A percentile compares a stretch with the other conserved stretches of the same genome.
Conservation (phyloP, 1,140 invertebrate genomes). For the Conus ventricosus region DNA sequence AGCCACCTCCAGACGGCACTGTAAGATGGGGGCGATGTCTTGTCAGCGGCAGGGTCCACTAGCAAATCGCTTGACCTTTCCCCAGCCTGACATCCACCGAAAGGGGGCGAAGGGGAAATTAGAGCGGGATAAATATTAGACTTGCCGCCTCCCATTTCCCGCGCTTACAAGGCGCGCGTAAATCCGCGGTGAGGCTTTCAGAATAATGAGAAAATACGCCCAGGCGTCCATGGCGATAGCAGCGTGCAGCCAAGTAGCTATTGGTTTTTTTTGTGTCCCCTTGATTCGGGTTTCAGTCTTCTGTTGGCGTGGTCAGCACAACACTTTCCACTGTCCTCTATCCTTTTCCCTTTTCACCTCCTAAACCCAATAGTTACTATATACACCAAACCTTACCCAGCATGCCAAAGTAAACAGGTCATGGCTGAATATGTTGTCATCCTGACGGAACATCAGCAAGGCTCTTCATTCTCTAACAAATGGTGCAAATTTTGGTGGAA, state of each 20-base stretch:
- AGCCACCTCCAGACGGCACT: neutral
- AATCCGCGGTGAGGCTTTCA: neutral
- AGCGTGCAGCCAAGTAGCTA: neutral
- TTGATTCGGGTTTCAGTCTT: neutral
- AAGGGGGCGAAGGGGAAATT: neutral
- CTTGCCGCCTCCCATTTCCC: constrained; percentile 19
- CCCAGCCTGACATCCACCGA: neutral
- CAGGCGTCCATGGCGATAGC: neutral
- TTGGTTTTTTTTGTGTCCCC: neutral
- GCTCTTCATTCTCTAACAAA: too few relatives aligned
- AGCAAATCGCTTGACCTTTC: neutral
- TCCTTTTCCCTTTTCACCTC: too few relatives aligned
- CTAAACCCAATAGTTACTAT: too few relatives aligned
- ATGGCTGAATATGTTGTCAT: too few relatives aligned
- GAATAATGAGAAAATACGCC: constrained; percentile 11
- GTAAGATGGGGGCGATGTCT: neutral
- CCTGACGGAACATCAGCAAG: too few relatives aligned
- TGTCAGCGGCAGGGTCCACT: neutral
- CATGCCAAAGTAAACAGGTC: too few relatives aligned
- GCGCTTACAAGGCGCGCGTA: neutral
- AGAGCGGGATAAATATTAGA: constrained; percentile 20
- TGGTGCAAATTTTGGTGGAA: too few relatives aligned
- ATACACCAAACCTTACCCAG: too few relatives aligned
- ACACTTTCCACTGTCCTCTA: neutral
- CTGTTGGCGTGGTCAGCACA: neutral